Base-by-base conservation (phyloP, 2,888 invertebrate species). In the Augiades crinisus region DNA sequence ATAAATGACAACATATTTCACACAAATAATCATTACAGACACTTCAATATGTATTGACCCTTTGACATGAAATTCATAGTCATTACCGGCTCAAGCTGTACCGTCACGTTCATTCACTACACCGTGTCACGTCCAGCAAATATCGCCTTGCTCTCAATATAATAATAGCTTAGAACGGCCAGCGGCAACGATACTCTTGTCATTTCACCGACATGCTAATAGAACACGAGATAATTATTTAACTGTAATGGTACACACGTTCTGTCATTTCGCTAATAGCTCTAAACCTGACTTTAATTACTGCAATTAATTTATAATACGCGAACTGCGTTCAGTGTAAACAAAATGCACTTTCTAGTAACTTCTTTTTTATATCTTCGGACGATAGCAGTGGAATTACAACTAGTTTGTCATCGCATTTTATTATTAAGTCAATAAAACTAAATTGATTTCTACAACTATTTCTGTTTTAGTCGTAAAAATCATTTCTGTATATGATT, bases 151-250 rank as follows among this genome's bases (percentile, higher is more conserved):
- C 63, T 74, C 73, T 55, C 37, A 59, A 57, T 60, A 61, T 68
- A 79, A 82, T 81, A 67, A 80, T 75, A 72, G 77, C 63, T 62
- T 64, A 62, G 61, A 61, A 64, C 56, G 60, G 73, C 74, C 70
- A 62, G 63, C 69, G 70, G 74, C 71, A 59, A 60, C 65, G 65
- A 80, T 77, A 77, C 76, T 75, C 79, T 75, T 82, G 83, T 84
- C 85, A 80, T 83, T 81, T 84, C 82, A 83, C 80, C 81, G 73
- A 76, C 72, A 65, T 65, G 65, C 72, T 83, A 82, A 85, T 83
- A 83, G 82, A 84, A 85, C 80, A 75, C 70, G 65, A 64, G 70
- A 67, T 78, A 75, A 79, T 80, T 75, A 78, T 76, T 75, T 77
- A 67, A 77, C 72, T 75, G 65, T 68, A 45, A 44, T 51, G 27